These are phyloP conservation scores for Hermetia illucens DNA, from an alignment of 1,140 invertebrate genomes.

Conservation along the genomic window DNA sequence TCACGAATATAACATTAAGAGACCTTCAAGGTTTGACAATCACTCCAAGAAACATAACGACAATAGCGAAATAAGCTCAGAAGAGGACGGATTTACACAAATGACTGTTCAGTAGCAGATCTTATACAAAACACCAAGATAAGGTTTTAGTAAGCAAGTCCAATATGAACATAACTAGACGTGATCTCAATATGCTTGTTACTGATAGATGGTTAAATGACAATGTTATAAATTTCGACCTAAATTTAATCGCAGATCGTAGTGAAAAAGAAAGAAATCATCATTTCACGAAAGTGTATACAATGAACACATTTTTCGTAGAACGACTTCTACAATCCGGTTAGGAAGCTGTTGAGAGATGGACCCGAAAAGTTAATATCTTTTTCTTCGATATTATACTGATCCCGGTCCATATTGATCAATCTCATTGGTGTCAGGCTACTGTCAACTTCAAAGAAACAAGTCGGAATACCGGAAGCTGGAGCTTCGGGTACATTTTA, in stretches of 20 bases:
- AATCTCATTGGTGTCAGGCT: slow-evolving; percentile 87
- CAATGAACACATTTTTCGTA: slow-evolving; percentile 92
- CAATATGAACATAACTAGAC: slow-evolving; percentile 38
- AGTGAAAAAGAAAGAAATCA: slow-evolving; percentile 83
- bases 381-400: slow-evolving; percentile 5
- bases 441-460: too few species aligned
- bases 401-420: too few species aligned
- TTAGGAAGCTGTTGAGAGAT: slow-evolving; percentile 59
- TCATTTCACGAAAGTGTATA: slow-evolving; percentile 29
- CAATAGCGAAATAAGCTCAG: too few species aligned
- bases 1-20: too few species aligned
- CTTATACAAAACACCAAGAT: too few species aligned
- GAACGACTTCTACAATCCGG: slow-evolving; percentile 56
- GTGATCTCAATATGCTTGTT: slow-evolving; percentile 63
- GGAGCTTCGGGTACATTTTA: too few species aligned
- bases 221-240: slow-evolving; percentile 48
- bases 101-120: too few species aligned
- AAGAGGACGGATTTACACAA: too few species aligned
- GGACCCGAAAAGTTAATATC: slow-evolving; percentile 57
- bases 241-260: slow-evolving; percentile 1
- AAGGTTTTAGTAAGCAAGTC: slow-evolving; percentile 36
- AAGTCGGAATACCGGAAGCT: too few species aligned
- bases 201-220: slow-evolving; percentile 82
- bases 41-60: too few species aligned
- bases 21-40: too few species aligned